Evolutionary conservation across 2,113 vertebrate genomes (phyloP).

Genomic region (Struthidea cinerea): DNA sequence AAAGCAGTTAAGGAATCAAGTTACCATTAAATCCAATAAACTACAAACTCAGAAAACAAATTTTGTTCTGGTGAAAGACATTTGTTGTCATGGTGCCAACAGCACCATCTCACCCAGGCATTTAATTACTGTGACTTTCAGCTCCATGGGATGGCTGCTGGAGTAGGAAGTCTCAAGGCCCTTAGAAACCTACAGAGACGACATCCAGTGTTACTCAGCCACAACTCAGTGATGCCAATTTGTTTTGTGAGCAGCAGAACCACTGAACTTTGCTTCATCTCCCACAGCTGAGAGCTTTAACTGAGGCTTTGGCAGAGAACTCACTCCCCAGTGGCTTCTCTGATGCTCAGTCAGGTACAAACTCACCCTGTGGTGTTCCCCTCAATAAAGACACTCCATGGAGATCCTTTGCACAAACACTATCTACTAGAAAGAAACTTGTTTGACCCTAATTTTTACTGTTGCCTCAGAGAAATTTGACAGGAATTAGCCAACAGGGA

Average conservation of each 20-base stretch:
- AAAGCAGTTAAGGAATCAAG: background rate
- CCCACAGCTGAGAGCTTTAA: background rate
- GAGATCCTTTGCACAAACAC: background rate
- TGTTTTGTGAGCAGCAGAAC: background rate
- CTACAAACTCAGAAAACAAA: background rate
- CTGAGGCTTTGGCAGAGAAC: background rate
- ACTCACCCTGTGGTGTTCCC: background rate
- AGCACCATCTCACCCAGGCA: background rate
- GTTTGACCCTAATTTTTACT: background rate
- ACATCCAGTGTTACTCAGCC: background rate
- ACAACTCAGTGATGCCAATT: background rate
- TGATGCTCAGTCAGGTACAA: background rate
- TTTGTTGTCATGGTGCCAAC: background rate
- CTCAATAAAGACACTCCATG: background rate
- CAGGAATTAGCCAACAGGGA: background rate
- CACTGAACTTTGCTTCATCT: background rate
- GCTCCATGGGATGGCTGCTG: background rate
- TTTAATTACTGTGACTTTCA: background rate
- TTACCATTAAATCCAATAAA: background rate
- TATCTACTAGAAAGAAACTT: background rate
- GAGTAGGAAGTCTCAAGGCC: background rate
- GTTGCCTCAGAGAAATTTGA: background rate
- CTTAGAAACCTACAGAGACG: background rate
- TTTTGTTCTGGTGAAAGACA: background rate
- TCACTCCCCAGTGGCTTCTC: background rate